Evolutionary conservation across 2,797 vertebrate species (phyloP).

Genomic region (Loriculus beryllinus): DNA sequence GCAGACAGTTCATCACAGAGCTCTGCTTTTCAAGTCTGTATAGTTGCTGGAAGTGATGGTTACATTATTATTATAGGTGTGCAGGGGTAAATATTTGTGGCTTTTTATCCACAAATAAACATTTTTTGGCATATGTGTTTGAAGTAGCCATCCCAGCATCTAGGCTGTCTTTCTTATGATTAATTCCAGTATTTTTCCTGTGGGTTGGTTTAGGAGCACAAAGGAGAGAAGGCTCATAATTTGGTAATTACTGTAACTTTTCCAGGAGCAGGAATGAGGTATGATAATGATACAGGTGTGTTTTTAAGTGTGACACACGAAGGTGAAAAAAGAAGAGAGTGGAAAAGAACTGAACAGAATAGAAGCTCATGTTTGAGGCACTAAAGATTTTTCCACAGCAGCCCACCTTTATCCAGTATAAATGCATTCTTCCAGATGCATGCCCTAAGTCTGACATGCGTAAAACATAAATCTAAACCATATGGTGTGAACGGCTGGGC

Average conservation of each 20-base stretch:
- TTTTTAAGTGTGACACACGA: neutral
- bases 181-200: neutral
- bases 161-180: neutral
- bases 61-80: neutral
- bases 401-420: neutral
- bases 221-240: neutral
- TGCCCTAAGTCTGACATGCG: neutral
- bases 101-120: neutral
- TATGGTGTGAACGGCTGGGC: neutral
- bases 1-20: neutral
- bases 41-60: neutral
- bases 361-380: neutral
- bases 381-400: neutral
- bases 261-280: neutral
- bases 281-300: neutral
- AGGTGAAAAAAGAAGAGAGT: neutral
- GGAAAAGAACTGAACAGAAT: neutral
- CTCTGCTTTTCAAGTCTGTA: neutral
- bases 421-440: neutral
- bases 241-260: neutral
- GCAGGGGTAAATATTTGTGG: neutral
- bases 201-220: neutral
- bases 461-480: constrained; percentile 23
- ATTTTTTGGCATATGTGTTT: neutral
- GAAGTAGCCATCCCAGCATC: neutral